Base-by-base conservation (phyloP, 2,797 vertebrate genomes). In the Halcyon smyrnensis region DNA sequence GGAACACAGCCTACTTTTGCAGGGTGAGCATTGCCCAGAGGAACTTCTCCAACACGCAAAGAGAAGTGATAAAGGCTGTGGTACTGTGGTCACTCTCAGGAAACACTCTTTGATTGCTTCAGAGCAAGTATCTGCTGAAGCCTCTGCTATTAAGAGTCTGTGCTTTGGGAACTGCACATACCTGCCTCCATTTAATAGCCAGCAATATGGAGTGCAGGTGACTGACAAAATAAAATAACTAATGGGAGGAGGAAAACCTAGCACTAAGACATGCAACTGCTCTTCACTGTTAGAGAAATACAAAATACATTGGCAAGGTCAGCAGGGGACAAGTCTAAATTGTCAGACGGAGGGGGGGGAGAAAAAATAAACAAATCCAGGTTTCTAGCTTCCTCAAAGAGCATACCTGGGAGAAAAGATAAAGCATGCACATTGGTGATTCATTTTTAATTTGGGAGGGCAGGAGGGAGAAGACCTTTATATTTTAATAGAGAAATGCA, bases 371-470 rank as follows among this genome's bases (percentile, higher is more conserved):
- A 30, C 3, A 1, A 39, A 37, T 3, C 0, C 17, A 34, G 9
- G 32, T 69, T 46, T 82, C 46, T 54, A 62, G 28, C 34, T 16
- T 62, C 65, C 90, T 80, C 51, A 83, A 69, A 39, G 18, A 67
- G 24, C 39, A 36, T 12, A 10, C 6, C 23, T 59, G 11, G n/a
- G 39, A 73, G 37, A 75, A 84, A 75, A 60, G 21, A 46, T 28
- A 34, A 75, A 64, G 34, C 21, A 17, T 9, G 34, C 37, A 36
- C 10, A 57, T 0, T 0, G 2, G 14, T 48, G 20, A 65, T 54
- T 73, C 0, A 18, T 60, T 59, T 84, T 60, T 43, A 54, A 28
- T 51, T 73, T 79, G 16, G 12, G 17, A 62, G 25, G 8, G 12
- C 18, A 67, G 16, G 43, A 62, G 20, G 41, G 10, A 86, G 30